A percentile compares a stretch with the other conserved stretches of the same genome.
These are phyloP conservation scores for Scomberomorus guttatus DNA, from an alignment of 2,797 vertebrate species.

Conservation along the genomic window DNA sequence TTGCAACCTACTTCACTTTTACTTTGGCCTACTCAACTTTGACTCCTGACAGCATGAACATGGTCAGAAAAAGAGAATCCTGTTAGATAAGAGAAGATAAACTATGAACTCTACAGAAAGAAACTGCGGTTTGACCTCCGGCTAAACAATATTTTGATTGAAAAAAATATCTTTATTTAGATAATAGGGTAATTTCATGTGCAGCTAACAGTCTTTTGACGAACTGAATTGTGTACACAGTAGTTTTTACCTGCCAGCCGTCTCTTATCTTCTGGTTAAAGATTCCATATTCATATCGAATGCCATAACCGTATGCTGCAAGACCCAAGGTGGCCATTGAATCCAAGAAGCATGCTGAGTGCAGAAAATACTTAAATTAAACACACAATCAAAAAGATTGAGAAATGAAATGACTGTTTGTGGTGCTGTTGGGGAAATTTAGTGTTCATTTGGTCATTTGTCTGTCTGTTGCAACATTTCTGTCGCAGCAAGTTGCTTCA, in stretches of 20 bases:
- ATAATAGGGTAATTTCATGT: background rate
- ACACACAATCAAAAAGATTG: constrained; percentile 1
- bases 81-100: constrained; percentile 17
- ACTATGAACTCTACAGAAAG: background rate
- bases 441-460: constrained; percentile 3
- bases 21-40: constrained; percentile 37
- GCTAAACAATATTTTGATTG: too few species aligned
- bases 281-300: constrained; percentile 97
- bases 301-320: constrained; percentile 97
- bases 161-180: too few species aligned
- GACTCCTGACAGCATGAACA: background rate
- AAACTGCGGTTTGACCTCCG: background rate
- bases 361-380: background rate
- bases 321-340: constrained; percentile 96
- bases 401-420: background rate
- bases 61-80: background rate
- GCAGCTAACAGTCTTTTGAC: background rate
- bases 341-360: constrained; percentile 86
- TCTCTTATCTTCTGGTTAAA: constrained; percentile 98
- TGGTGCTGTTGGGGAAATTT: background rate
- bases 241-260: constrained; percentile 92
- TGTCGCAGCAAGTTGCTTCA: constrained; percentile 26
- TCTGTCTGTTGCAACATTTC: constrained; percentile 23
- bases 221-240: background rate
- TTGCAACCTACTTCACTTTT: constrained; percentile 58